Base-by-base conservation (phyloP, 1,140 invertebrate genomes). In the Mactra quadrangularis region DNA sequence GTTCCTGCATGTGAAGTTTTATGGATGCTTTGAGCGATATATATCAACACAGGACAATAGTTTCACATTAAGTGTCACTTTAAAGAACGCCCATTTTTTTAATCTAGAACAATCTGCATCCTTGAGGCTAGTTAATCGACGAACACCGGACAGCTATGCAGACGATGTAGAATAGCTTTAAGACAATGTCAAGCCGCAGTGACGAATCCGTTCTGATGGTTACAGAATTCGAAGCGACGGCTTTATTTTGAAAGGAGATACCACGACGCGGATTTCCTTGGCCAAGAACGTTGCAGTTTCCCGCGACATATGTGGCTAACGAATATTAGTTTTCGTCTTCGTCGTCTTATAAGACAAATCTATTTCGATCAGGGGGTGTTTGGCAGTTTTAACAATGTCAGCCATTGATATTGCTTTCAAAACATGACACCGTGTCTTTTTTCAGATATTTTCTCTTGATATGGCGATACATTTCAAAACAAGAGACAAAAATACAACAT, bases 11-110 rank as follows among this genome's bases (percentile, higher is more conserved):
- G 57, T 60, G 77, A 59, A 71, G 64, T 64, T 81, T 81, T 81
- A 81, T 81, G 55, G 66, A 50, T 50, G 60, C 77, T 81, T 41
- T 25, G 11, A 68, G 77, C 77, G 77, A 81, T 81, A 81, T 81
- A 81, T 81, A 81, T 81, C 77, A 81, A 60, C 45, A 19, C 53
- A 45, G 64, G 71, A 81, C 77, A 81, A 81, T 68, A 81, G 64
- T 60, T 55, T 41, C 64, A 55, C 77, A 81, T 81, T 81, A 81
- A 81, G 55, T 81, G 77, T 81, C 77, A 81, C 52, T 71, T 70
- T 27, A 59, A 50, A 68, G 53, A 50, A 81, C 77, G 77, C 77
- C 77, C 66, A 22, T 35, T 41, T 57, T 41, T 62, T 71, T 25
- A 81, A 81, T 71, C 60, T 41, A 52, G 77, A 71, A 71, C 29